Percentiles rank a stretch among this genome's conserved stretches.
Evolutionary conservation across 2,888 invertebrate genomes (phyloP).

Genomic region (Pyrrhosoma nymphula): DNA sequence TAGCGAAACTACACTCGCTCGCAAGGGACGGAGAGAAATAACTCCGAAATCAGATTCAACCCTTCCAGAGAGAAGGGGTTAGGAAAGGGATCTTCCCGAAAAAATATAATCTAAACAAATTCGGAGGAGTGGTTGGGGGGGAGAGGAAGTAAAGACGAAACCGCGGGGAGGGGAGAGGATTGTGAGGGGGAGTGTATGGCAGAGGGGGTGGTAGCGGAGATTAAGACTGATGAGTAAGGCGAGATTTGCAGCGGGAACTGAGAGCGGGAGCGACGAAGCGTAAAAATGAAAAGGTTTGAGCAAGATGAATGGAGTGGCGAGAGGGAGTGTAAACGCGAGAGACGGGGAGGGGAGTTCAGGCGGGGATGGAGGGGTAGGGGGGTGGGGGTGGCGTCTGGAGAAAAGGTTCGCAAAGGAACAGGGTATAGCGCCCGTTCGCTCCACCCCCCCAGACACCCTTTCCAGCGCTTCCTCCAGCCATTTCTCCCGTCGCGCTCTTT

Average conservation of each 20-base stretch:
- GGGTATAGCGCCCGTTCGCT: background rate
- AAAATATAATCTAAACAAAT: background rate
- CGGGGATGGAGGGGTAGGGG: background rate
- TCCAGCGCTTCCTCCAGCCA: background rate
- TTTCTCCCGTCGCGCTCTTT: background rate
- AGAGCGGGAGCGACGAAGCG: slow-evolving; percentile 40
- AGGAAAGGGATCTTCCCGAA: background rate
- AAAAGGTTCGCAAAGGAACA: background rate
- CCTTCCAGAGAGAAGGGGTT: background rate
- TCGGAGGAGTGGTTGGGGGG: no score
- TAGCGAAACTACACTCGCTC: background rate
- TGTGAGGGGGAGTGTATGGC: no score
- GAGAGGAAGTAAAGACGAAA: background rate
- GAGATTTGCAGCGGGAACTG: slow-evolving; percentile 41
- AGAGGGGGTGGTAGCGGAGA: background rate
- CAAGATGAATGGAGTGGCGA: slow-evolving; percentile 38
- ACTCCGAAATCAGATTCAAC: background rate
- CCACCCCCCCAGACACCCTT: background rate
- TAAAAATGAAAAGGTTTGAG: slow-evolving; percentile 62
- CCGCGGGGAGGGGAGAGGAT: background rate
- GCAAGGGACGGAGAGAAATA: background rate
- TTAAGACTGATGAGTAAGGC: slow-evolving; percentile 53
- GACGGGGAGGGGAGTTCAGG: background rate
- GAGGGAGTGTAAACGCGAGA: slow-evolving; percentile 6
- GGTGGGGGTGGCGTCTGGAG: background rate